phyloP scores from a whole-genome alignment of 2,888 invertebrate genomes.

The Taenaris catops region DNA sequence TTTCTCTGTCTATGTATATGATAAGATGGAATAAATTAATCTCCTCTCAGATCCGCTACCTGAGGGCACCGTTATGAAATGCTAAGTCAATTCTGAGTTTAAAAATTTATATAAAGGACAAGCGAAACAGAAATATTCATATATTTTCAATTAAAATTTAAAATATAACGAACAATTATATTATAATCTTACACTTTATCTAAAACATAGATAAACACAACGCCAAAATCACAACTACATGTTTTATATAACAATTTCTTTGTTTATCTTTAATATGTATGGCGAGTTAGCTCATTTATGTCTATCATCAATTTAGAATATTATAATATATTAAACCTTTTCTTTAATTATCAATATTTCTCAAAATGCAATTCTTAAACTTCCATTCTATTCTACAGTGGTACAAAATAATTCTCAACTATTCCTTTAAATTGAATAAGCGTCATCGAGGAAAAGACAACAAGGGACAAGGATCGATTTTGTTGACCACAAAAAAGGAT shows the following conservation, averaged over 20 bases:
- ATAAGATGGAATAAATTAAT: no score
- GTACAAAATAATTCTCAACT: no score
- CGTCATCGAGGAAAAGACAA: no score
- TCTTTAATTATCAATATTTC: neutral
- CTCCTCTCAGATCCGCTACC: no score
- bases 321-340: neutral
- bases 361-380: neutral
- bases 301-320: neutral
- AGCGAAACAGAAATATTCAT: no score
- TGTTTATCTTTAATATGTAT: conserved; percentile 27
- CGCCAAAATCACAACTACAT: conserved; percentile 71
- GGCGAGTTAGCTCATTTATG: conserved; percentile 10
- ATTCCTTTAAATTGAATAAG: neutral
- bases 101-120: no score
- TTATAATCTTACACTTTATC: conserved; percentile 42
- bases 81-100: no score
- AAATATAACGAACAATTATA: conserved; percentile 70
- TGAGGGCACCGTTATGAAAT: no score
- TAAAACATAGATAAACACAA: conserved; percentile 64
- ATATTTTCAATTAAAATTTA: conserved; percentile 69
- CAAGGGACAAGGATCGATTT: no score
- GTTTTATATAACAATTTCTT: conserved; percentile 39
- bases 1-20: no score
- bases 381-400: no score
- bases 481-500: no score